Evolutionary conservation across 2,888 invertebrate genomes (phyloP).

Genomic region (Sinopyrophorus schimmeli): DNA sequence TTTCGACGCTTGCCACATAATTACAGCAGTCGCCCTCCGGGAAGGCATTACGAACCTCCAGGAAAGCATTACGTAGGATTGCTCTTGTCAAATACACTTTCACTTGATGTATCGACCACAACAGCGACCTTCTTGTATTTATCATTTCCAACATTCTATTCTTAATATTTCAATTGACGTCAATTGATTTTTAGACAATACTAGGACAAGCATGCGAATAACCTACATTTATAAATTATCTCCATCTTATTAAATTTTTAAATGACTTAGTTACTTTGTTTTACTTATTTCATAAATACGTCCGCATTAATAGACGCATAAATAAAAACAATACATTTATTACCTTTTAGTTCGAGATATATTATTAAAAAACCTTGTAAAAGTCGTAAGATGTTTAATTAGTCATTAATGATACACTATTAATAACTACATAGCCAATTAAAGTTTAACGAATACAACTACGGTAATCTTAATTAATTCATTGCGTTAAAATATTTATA

Average conservation of each 20-base stretch:
- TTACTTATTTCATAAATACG: too few species aligned
- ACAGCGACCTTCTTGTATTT: conserved; percentile 40
- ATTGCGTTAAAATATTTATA: conserved; percentile 8
- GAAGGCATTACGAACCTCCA: conserved; percentile 43
- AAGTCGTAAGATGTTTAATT: conserved; percentile 1
- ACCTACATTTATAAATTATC: too few species aligned
- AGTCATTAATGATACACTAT: conserved; percentile 4
- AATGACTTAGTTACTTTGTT: too few species aligned
- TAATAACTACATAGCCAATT: conserved; percentile 8
- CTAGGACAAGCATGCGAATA: too few species aligned
- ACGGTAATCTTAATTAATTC: conserved; percentile 11
- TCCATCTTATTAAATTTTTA: too few species aligned
- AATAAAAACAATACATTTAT: too few species aligned
- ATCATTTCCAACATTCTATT: conserved; percentile 30
- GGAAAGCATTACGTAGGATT: conserved; percentile 47
- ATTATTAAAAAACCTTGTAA: conserved; percentile 6
- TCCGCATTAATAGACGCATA: too few species aligned
- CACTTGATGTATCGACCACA: conserved; percentile 46
- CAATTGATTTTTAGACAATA: too few species aligned
- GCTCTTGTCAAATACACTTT: conserved; percentile 48
- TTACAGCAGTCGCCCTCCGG: conserved; percentile 46
- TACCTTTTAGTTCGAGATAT: too few species aligned
- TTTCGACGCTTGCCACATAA: conserved; percentile 49
- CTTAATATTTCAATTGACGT: too few species aligned
- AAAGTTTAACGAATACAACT: conserved; percentile 7